Percentiles rank a stretch among this genome's conserved stretches.
Evolutionary conservation across 2,113 vertebrate genomes (phyloP).

Genomic region (Andinoacara biseriatus): DNA sequence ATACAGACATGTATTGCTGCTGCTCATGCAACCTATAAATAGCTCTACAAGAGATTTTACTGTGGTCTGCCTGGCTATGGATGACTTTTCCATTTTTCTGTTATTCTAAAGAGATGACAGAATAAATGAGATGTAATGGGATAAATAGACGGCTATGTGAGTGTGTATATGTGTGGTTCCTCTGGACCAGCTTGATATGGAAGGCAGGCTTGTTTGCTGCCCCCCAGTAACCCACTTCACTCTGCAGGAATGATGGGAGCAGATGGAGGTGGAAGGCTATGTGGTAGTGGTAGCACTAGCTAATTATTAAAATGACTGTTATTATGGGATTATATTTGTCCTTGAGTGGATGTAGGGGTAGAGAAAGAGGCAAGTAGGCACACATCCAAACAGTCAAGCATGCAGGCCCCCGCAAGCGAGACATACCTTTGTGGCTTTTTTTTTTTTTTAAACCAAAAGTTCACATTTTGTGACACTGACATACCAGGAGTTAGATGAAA

Average conservation of each 20-base stretch:
- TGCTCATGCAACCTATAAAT: slow-evolving; percentile 12
- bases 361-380: slow-evolving; percentile 8
- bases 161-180: slow-evolving; percentile 21
- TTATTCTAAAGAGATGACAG: slow-evolving; percentile 67
- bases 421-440: background rate
- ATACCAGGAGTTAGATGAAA: background rate
- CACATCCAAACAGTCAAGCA: slow-evolving; percentile 26
- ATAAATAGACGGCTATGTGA: slow-evolving; percentile 41
- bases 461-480: slow-evolving; percentile 3
- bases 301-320: slow-evolving; percentile 71
- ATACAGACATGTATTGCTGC: background rate
- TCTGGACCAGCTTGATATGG: slow-evolving; percentile 16
- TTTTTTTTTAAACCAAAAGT: slow-evolving; percentile 8
- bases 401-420: slow-evolving; percentile 9
- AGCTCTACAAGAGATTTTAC: slow-evolving; percentile 7
- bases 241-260: slow-evolving; percentile 34
- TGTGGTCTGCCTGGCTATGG: slow-evolving; percentile 5
- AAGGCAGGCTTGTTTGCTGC: background rate
- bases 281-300: slow-evolving; percentile 46
- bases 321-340: slow-evolving; percentile 76
- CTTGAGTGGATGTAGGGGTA: slow-evolving; percentile 57
- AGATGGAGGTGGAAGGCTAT: slow-evolving; percentile 28
- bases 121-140: slow-evolving; percentile 62
- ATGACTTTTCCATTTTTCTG: slow-evolving; percentile 38
- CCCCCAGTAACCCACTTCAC: background rate